A percentile compares a stretch with the other conserved stretches of the same genome.
These are phyloP conservation scores for Salvelinus fontinalis DNA, from an alignment of 2,113 vertebrate species.

Conservation along the genomic window DNA sequence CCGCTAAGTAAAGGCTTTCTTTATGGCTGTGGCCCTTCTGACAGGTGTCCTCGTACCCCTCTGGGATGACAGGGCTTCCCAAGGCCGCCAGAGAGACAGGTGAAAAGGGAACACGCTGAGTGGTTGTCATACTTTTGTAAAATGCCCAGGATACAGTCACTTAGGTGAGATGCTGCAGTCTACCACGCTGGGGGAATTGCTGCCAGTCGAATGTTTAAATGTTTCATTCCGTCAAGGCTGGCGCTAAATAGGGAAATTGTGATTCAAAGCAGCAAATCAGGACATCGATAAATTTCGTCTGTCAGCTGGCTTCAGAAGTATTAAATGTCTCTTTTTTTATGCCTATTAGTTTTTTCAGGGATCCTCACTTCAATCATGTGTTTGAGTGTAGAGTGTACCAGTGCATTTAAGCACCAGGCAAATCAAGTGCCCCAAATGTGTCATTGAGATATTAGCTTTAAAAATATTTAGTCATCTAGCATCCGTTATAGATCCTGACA, in stretches of 20 bases:
- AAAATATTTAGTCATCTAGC: neutral
- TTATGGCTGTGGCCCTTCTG: conserved; percentile 40
- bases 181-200: neutral
- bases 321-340: neutral
- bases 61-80: conserved; percentile 43
- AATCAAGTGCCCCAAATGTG: too few species aligned
- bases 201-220: conserved; percentile 15
- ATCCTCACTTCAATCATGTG: neutral
- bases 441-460: too few species aligned
- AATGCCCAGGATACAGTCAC: conserved; percentile 37
- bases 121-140: conserved; percentile 42
- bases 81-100: conserved; percentile 34
- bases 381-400: neutral
- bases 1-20: conserved; percentile 41
- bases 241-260: conserved; percentile 20
- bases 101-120: conserved; percentile 48
- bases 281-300: neutral
- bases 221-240: conserved; percentile 5
- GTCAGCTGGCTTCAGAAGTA: too few species aligned
- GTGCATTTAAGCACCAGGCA: neutral
- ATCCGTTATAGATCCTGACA: neutral
- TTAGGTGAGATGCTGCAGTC: conserved; percentile 12
- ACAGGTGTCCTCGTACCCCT: conserved; percentile 48
- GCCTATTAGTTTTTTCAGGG: neutral
- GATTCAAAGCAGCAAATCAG: conserved; percentile 14